Base-by-base conservation (phyloP, 2,797 vertebrate genomes). In the Scolopax rusticola region DNA sequence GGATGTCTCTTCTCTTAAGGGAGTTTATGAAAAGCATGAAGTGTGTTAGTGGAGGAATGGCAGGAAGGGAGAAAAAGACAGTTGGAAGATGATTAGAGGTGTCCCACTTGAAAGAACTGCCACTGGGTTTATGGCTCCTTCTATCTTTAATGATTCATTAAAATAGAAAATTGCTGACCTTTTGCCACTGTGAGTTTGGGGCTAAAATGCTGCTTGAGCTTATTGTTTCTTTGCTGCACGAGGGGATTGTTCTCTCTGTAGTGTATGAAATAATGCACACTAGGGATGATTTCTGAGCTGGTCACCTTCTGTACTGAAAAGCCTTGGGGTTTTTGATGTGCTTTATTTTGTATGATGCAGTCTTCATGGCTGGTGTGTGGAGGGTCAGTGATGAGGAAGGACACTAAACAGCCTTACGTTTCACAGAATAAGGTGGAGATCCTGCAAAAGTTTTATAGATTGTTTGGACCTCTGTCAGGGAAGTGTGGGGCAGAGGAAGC, bases 171-270 rank as follows among this genome's bases (percentile, higher is more conserved):
- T 17, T 19, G 47, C 36, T 71, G 57, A 70, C 47, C 63, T 76
- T 73, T 51, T 38, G 36, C 75, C 2, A 0, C 38, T 12, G n/a
- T 24, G n/a, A 70, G 11, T 56, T 79, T 40, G 18, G 36, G 38
- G 53, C 65, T 74, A 27, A 80, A 83, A 74, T 23, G 30, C 41
- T 80, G 71, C 16, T 53, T 59, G 50, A 56, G 36, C 8, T 68
- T 67, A 11, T 0, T 2, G 30, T 65, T 73, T 41, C n/a, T 81
- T 48, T 80, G 40, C 13, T 1, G 4, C 4, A 18, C 1, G 0
- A 38, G 33, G 57, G 28, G 47, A 56, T 67, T 80, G 67, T 45
- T 40, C 15, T 84, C 14, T 94, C 53, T 41, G 28, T 61, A 3
- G 56, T 2, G 3, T 27, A 33, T 30, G 63, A 75, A 56, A 3